These are phyloP conservation scores for Napeogenes sylphis DNA, from an alignment of 2,888 invertebrate species.

Conservation along the genomic window DNA sequence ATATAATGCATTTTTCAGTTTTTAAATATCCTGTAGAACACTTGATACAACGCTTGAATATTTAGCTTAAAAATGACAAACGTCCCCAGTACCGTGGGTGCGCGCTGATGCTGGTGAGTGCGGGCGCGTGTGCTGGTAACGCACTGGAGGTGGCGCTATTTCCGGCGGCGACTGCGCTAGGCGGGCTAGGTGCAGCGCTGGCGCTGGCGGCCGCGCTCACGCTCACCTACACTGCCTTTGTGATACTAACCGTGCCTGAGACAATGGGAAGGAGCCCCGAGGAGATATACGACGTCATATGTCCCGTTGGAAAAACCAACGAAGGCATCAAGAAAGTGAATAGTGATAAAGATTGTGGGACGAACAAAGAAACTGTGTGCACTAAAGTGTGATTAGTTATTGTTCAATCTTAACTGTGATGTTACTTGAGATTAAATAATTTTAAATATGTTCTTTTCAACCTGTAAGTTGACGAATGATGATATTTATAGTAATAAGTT, in stretches of 20 bases:
- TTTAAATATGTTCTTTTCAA: conserved; percentile 11
- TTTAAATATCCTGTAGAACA: too few species aligned
- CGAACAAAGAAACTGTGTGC: conserved; percentile 11
- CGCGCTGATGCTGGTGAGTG: conserved; percentile 47
- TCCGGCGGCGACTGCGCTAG: conserved; percentile 39
- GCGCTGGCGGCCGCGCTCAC: conserved; percentile 45
- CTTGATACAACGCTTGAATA: too few species aligned
- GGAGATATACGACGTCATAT: conserved; percentile 40
- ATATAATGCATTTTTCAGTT: too few species aligned
- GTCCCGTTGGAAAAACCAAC: conserved; percentile 7
- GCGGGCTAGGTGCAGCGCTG: conserved; percentile 37
- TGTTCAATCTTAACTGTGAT: conserved; percentile 15
- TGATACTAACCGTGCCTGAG: conserved; percentile 43
- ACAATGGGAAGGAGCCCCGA: conserved; percentile 41
- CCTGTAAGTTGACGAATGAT: too few species aligned
- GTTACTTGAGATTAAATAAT: too few species aligned
- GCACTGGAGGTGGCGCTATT: conserved; percentile 49
- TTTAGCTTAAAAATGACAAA: neutral
- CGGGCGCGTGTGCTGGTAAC: conserved; percentile 45
- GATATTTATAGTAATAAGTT: too few species aligned
- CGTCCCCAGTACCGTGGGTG: conserved; percentile 52
- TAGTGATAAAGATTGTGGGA: conserved; percentile 15
- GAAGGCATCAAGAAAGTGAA: conserved; percentile 8
- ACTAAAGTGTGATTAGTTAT: conserved; percentile 25
- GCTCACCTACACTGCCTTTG: conserved; percentile 42